Base-by-base conservation (phyloP, 2,888 invertebrate genomes). In the Stenodera caucasica region DNA sequence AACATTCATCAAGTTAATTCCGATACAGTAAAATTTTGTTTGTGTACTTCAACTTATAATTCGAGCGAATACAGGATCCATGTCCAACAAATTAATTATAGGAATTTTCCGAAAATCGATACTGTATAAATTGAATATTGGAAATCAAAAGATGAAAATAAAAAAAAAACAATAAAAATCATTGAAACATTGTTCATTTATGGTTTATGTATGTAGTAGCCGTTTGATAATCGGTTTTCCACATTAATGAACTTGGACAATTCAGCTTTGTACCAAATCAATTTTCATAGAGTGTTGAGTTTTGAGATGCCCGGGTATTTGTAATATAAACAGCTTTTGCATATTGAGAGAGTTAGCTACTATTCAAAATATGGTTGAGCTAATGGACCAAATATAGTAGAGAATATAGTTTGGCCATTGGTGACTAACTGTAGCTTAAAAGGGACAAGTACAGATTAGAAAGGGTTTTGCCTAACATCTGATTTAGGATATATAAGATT, bases 341-440 rank as follows among this genome's bases (percentile, higher is more conserved):
- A 45, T 40, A 40, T n/a, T n/a, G n/a, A n/a, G n/a, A n/a, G n/a
- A n/a, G n/a, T n/a, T n/a, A n/a, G n/a, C n/a, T n/a, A n/a, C n/a
- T n/a, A n/a, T 30, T 54, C 54, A 58, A 61, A 61, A 58, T 61
- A 57, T 61, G 61, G 55, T 53, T 58, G n/a, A 45, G 55, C 58
- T 61, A 61, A 61, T 61, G 61, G 57, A 61, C 55, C 61, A 55
- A 2, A 11, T 32, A 29, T 29, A 29, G 29, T 29, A 52, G 57
- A 55, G 45, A 49, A 40, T 50, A 58, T 58, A 55, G 55, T 54
- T 51, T 57, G 53, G 52, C 60, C 56, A 49, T 51, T 55, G 57
- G 57, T 57, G 30, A 61, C 53, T 53, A 60, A 57, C 57, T 50
- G 9, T 61, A 54, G 58, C 58, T 61, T 61, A 61, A 61, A 61